phyloP scores from a whole-genome alignment of 1,140 invertebrate species.

The Tetraneura akinire region DNA sequence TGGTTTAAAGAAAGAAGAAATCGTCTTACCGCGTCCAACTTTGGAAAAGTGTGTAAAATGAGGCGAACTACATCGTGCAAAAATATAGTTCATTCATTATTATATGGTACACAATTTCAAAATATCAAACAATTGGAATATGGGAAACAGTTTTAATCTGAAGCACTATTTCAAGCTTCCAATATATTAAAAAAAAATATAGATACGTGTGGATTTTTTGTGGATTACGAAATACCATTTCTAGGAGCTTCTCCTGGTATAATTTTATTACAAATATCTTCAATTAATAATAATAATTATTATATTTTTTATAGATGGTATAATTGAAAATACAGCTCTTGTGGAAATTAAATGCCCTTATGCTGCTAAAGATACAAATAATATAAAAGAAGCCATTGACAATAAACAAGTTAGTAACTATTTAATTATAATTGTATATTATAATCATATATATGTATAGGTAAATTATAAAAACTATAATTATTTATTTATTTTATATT shows the following conservation, averaged over 20 bases:
- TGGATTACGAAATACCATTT: not conserved
- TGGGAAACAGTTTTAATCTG: not conserved
- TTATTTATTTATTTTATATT: constrained; percentile 14
- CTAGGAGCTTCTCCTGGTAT: not conserved
- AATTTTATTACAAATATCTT: not conserved
- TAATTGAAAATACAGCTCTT: not conserved
- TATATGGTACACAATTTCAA: constrained; percentile 15
- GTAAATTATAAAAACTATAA: not conserved
- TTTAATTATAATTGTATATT: not conserved
- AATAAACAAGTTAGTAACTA: not conserved
- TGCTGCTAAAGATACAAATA: not conserved
- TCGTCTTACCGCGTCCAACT: not conserved
- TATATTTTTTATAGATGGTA: not conserved
- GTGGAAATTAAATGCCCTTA: constrained; percentile 26
- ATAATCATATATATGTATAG: not conserved
- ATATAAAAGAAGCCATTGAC: not conserved
- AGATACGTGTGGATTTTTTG: constrained; percentile 6
- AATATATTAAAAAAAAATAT: constrained; percentile 1
- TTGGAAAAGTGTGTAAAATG: constrained; percentile 16
- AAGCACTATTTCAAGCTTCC: not conserved
- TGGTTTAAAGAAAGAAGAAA: too few relatives aligned
- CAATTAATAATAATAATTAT: not conserved
- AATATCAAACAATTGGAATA: constrained; percentile 7
- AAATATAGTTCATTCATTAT: not conserved
- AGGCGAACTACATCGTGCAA: constrained; percentile 3